Conservation (phyloP, 2,888 invertebrate genomes). For the Eilema caniola region DNA sequence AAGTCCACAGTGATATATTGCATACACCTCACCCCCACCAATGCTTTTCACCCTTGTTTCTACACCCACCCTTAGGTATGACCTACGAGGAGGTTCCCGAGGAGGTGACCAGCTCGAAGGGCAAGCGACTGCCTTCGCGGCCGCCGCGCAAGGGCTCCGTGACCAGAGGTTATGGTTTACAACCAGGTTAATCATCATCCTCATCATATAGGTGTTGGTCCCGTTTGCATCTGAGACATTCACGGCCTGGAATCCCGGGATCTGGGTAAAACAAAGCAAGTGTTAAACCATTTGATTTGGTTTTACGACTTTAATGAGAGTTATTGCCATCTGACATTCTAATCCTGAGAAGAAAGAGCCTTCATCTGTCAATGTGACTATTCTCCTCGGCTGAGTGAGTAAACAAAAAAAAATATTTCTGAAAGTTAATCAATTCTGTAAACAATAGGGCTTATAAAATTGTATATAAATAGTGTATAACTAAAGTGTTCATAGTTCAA, state of each 20-base stretch:
- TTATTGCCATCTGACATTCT: too few species aligned
- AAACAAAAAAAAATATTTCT: too few species aligned
- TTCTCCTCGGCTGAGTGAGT: too few species aligned
- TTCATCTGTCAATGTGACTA: too few species aligned
- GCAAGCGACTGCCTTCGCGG: constrained; percentile 88
- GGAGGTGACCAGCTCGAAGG: constrained; percentile 72
- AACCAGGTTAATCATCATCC: constrained; percentile 68
- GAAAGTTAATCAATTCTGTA: too few species aligned
- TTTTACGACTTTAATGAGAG: not conserved
- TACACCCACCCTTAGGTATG: constrained; percentile 86
- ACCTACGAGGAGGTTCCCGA: constrained; percentile 93
- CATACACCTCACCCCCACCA: constrained; percentile 29
- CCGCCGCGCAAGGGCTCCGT: constrained; percentile 93
- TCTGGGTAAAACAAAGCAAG: too few species aligned
- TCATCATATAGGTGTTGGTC: not conserved
- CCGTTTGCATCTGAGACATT: not conserved
- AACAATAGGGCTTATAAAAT: too few species aligned
- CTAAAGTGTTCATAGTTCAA: too few species aligned
- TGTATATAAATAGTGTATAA: too few species aligned
- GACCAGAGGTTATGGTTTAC: constrained; percentile 85
- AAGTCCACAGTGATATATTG: constrained; percentile 21
- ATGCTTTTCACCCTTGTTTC: constrained; percentile 52
- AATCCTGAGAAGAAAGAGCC: too few species aligned
- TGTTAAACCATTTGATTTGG: too few species aligned
- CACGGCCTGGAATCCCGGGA: too few species aligned